Evolutionary conservation across 2,888 invertebrate genomes (phyloP).

Genomic region (Ectemnius cavifrons): DNA sequence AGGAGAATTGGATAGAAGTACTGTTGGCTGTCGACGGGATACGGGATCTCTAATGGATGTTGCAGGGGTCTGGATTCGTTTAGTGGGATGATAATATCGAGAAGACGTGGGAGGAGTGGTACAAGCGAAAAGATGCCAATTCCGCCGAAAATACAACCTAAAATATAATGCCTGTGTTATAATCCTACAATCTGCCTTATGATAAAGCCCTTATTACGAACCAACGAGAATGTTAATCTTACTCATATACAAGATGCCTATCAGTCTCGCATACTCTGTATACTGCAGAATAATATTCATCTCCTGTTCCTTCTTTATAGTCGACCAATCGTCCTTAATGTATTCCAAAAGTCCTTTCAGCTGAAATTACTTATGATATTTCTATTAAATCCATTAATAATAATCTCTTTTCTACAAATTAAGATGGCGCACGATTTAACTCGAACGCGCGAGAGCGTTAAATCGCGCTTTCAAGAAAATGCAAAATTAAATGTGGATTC

Average conservation of each 20-base stretch:
- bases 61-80: background rate
- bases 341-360: constrained; percentile 8
- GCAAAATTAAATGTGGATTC: background rate
- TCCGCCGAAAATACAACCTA: background rate
- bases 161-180: background rate
- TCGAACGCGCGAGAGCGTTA: no score
- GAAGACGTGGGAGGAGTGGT: background rate
- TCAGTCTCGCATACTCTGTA: background rate
- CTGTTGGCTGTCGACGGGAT: constrained; percentile 1
- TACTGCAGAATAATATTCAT: background rate
- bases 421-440: no score
- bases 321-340: constrained; percentile 8
- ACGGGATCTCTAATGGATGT: background rate
- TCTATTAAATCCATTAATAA: background rate
- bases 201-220: no score
- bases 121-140: background rate
- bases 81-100: constrained; percentile 3
- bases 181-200: no score
- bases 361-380: constrained; percentile 1
- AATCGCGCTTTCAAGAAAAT: no score
- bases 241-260: constrained; percentile 1
- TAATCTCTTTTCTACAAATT: background rate
- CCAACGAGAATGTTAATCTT: background rate
- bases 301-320: background rate
- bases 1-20: constrained; percentile 7